A percentile compares a stretch with the other conserved stretches of the same genome.
These are phyloP conservation scores for Bombus impatiens DNA, from an alignment of 1,140 invertebrate genomes.

Conservation along the genomic window DNA sequence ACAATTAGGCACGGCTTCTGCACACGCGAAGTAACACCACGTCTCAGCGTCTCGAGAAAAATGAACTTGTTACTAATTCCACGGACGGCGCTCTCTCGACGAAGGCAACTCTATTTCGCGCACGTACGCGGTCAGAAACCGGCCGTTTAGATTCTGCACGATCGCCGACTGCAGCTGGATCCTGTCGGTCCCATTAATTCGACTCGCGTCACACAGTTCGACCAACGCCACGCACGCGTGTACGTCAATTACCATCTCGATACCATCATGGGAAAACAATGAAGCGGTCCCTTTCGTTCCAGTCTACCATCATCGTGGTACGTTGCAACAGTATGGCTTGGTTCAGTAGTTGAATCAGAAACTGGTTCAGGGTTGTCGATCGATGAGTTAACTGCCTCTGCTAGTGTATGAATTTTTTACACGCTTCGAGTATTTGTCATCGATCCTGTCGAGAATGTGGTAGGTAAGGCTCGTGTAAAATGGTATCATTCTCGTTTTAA, in stretches of 20 bases:
- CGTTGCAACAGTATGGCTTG: background rate
- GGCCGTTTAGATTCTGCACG: constrained; percentile 5
- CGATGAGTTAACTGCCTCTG: constrained; percentile 7
- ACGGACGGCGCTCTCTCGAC: constrained; percentile 10
- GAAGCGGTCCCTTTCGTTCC: constrained; percentile 6
- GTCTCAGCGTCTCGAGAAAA: constrained; percentile 51
- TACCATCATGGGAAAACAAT: constrained; percentile 37
- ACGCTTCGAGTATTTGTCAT: background rate
- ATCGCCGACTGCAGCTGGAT: constrained; percentile 9
- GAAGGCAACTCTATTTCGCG: constrained; percentile 6
- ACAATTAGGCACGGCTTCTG: background rate
- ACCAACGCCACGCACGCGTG: constrained; percentile 4
- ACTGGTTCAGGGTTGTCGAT: constrained; percentile 15
- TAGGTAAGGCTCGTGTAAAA: no score
- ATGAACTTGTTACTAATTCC: constrained; percentile 45
- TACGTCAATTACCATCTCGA: constrained; percentile 39
- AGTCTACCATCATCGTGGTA: background rate
- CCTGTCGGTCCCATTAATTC: constrained; percentile 50
- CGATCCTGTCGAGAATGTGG: background rate
- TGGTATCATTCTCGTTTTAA: background rate
- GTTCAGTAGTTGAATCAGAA: background rate
- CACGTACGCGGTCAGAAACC: constrained; percentile 8
- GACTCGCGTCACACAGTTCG: background rate
- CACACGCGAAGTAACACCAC: background rate
- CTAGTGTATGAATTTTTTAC: background rate